A percentile compares a stretch with the other conserved stretches of the same genome.
These are phyloP conservation scores for Porites lutea DNA, from an alignment of 64 coral and sea anemone genomes.

Conservation along the genomic window DNA sequence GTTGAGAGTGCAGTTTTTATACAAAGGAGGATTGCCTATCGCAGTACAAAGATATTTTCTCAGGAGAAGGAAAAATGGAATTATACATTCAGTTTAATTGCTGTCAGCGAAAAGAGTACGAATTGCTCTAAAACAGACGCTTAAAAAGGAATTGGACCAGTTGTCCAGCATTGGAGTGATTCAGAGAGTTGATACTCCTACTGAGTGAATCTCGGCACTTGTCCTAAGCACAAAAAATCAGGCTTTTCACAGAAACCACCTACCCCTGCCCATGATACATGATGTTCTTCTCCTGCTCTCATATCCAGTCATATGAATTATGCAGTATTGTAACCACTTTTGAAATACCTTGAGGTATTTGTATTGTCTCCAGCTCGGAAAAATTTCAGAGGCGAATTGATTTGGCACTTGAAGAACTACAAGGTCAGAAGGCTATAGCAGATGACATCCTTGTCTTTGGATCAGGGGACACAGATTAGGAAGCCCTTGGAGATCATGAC, in stretches of 20 bases:
- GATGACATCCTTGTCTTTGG: too few relatives aligned
- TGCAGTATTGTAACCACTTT: background rate
- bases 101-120: background rate
- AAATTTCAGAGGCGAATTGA: too few relatives aligned
- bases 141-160: constrained; percentile 11
- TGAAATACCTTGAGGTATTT: background rate
- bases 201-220: background rate
- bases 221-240: background rate
- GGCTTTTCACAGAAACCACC: background rate
- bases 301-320: background rate
- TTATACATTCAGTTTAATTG: background rate
- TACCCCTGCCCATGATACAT: too few relatives aligned
- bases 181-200: background rate
- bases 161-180: constrained; percentile 8
- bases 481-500: constrained; percentile 56
- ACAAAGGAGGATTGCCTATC: background rate
- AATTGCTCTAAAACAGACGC: background rate
- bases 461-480: too few relatives aligned
- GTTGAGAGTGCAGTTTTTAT: background rate
- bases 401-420: constrained; percentile 29
- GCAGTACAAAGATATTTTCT: background rate
- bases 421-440: constrained; percentile 6
- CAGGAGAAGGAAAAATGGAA: background rate
- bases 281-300: too few relatives aligned
- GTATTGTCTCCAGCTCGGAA: too few relatives aligned